Evolutionary conservation across 2,888 invertebrate species (phyloP).

Genomic region (Xanthia togata): DNA sequence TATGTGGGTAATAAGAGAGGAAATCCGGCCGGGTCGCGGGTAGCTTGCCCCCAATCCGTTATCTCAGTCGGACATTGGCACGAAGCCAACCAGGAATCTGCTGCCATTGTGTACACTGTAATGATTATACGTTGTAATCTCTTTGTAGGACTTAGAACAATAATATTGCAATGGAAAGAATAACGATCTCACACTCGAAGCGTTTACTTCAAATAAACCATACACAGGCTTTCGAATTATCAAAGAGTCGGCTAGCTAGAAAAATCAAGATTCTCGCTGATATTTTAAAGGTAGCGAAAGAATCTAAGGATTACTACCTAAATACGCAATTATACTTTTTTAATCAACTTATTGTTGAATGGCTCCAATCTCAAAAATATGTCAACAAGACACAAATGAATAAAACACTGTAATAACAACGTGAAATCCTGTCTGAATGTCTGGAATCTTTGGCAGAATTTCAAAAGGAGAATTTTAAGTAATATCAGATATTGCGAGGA

Average conservation of each 20-base stretch:
- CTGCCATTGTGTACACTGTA: constrained; percentile 41
- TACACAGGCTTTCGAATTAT: too few relatives aligned
- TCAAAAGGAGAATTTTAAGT: constrained; percentile 50
- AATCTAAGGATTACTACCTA: background rate
- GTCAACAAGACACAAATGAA: constrained; percentile 29
- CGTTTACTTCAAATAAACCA: background rate
- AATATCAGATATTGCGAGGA: constrained; percentile 17
- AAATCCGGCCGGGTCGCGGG: constrained; percentile 56
- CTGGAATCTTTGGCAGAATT: constrained; percentile 56
- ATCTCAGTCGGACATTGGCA: constrained; percentile 73
- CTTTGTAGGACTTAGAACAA: constrained; percentile 46
- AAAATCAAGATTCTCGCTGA: background rate
- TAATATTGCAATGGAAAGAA: constrained; percentile 17
- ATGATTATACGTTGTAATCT: constrained; percentile 48
- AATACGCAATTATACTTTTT: constrained; percentile 1
- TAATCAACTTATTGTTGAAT: constrained; percentile 12
- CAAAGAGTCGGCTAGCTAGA: background rate
- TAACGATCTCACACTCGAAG: background rate
- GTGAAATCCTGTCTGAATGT: constrained; percentile 39
- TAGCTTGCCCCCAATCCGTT: constrained; percentile 73
- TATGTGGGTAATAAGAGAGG: constrained; percentile 58
- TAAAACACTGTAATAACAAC: constrained; percentile 29
- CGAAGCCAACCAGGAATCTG: constrained; percentile 58
- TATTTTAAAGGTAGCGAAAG: background rate
- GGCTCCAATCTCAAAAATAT: constrained; percentile 22